Conservation (phyloP, 2,113 vertebrate species). For the Notechis scutatus region DNA sequence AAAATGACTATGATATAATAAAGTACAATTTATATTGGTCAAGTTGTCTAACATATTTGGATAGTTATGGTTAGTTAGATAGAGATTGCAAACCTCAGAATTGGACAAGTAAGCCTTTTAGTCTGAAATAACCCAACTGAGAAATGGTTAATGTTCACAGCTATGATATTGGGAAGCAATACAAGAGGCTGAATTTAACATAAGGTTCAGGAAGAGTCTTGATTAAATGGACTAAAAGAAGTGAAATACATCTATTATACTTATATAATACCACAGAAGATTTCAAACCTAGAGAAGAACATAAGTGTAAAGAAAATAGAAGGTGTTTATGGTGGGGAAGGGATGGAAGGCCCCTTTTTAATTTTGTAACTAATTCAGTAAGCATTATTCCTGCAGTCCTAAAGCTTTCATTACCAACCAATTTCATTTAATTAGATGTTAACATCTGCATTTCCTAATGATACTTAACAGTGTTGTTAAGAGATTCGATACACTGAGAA, state of each 20-base stretch:
- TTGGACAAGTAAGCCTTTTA: not conserved
- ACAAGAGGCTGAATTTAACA: not conserved
- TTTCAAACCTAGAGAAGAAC: not conserved
- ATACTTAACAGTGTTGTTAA: constrained; percentile 59
- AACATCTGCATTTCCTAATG: constrained; percentile 66
- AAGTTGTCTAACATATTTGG: not conserved
- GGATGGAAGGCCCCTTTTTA: constrained; percentile 39
- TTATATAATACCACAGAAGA: not conserved
- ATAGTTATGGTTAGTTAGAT: not conserved
- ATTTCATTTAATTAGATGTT: constrained; percentile 17
- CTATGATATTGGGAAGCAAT: not conserved
- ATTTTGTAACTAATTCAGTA: constrained; percentile 63
- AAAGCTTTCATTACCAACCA: constrained; percentile 68
- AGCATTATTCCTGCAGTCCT: constrained; percentile 60
- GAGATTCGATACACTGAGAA: constrained; percentile 53
- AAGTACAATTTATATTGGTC: not conserved
- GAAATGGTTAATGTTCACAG: not conserved
- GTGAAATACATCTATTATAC: not conserved
- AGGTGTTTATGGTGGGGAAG: constrained; percentile 33
- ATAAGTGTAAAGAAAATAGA: not conserved
- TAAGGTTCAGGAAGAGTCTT: not conserved
- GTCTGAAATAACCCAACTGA: not conserved
- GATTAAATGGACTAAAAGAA: not conserved
- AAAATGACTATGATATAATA: not conserved
- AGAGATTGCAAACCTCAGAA: not conserved